phyloP scores from a whole-genome alignment of 2,888 invertebrate genomes.

The Ornithoptera alexandrae region DNA sequence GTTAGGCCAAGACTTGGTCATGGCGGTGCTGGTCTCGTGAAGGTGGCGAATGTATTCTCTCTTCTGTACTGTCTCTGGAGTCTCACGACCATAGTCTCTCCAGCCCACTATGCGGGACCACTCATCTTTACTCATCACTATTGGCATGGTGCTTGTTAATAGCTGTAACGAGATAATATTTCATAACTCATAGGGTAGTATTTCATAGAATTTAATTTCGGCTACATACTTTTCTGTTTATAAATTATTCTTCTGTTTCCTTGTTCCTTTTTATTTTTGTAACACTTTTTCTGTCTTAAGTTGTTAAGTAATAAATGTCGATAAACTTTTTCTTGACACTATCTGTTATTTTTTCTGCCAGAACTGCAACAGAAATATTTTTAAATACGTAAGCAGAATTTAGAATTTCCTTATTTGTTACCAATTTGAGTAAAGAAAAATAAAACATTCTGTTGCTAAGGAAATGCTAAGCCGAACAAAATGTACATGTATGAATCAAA shows the following conservation, averaged over 20 bases:
- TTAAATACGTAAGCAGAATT: not conserved
- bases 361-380: not conserved
- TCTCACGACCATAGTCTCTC: slow-evolving; percentile 51
- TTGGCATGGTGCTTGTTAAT: slow-evolving; percentile 49
- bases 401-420: too few relatives aligned
- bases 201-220: not conserved
- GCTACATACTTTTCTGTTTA: not conserved
- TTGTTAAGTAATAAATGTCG: not conserved
- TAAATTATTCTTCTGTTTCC: not conserved
- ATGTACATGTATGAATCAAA: too few relatives aligned
- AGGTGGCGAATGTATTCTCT: slow-evolving; percentile 55
- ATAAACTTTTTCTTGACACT: slow-evolving; percentile 10
- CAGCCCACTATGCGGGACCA: slow-evolving; percentile 58
- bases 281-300: not conserved
- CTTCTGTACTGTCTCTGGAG: slow-evolving; percentile 51
- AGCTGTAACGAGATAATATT: not conserved
- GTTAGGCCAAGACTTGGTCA: slow-evolving; percentile 71
- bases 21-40: slow-evolving; percentile 51
- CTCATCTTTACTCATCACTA: slow-evolving; percentile 55
- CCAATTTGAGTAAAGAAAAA: not conserved
- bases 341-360: slow-evolving; percentile 6
- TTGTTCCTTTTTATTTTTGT: not conserved
- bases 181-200: too few relatives aligned
- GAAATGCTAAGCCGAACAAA: not conserved
- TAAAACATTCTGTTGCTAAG: not conserved